Base-by-base conservation (phyloP, 2,888 invertebrate genomes). In the Blera fallax region DNA sequence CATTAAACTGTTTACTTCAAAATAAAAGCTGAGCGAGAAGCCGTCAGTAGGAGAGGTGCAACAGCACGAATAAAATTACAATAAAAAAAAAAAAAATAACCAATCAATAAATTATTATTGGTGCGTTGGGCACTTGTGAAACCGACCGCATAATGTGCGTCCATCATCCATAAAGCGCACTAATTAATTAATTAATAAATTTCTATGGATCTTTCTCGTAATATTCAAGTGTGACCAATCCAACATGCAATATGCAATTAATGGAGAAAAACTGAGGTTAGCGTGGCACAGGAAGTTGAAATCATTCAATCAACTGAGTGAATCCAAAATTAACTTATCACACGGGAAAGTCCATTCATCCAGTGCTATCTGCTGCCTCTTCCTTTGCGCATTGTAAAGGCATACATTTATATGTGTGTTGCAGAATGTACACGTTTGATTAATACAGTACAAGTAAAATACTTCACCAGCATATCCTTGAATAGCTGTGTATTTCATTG, bases 171-270 rank as follows among this genome's bases (percentile, higher is more conserved):
- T 80, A 65, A 85, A 85, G 76, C 76, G 84, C 74, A 58, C 70
- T 80, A 80, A 85, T 85, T 85, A 85, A 84, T 84, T 84, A 84
- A 76, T 85, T 69, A 80, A 84, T 85, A 70, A 80, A 70, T 80
- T 37, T 70, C 70, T 76, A 76, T 54, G 40, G 50, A 21, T 45
- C 32, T 80, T 76, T 52, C 21, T 34, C 45, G 32, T 40, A 32
- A 40, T 64, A 40, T 80, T 74, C 64, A 80, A 80, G 80, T 74
- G 62, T 60, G 29, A 64, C 21, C 60, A 78, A 67, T 83, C 45
- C 45, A 48, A 62, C 60, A 70, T 32, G 11, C 65, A 77, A 70
- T 72, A 56, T 74, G 18, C 37, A 32, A 37, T 67, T 34, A 21
- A 65, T 65, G 54, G 14, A 5, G 7, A 37, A 29, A 67, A 64